Evolutionary conservation across 2,797 vertebrate genomes (phyloP), one percentile per base, ranked within the genome.

Genomic region (Phrynocephalus forsythii): DNA sequence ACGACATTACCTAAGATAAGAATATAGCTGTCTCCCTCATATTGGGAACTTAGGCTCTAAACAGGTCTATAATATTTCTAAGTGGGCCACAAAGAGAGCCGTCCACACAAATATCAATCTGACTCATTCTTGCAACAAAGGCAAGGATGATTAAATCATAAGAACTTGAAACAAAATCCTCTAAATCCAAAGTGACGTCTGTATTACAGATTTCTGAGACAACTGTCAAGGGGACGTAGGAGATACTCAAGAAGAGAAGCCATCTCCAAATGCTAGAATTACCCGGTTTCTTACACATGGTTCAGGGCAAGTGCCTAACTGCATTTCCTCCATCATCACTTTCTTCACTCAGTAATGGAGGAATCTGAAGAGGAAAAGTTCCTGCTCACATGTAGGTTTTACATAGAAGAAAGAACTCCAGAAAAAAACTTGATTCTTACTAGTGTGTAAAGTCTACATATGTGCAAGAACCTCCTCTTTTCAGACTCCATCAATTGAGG

Each of bases 1-100:
- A 83, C 1, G 18, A 77, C 1, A 11, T 75, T 60, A n/a, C 0
- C 77, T 87, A 6, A 66, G 38, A 3, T 0, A n/a, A 0, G 2
- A 20, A 28, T 77, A 71, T 63, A 67, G 3, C 22, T 80, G 78
- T 82, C 24, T 3, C 2, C 48, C 18, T 0, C 1, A 82, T 44
- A 0, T 0, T 79, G 0, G 10, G 60, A 82, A 91, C 8, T 5
- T 69, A 22, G 33, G 8, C 26, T 75, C 84, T 76, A 75, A 73
- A 84, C 1, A 11, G 30, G 67, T 3, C 44, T 77, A 56, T 87
- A 67, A 15, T 76, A 78, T 71, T 50, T 67, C 38, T 87, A 85
- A 85, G 18, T 66, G 69, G 44, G 44, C 69, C 76, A 88, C 13
- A 24, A 66, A 72, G 26, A 73, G 67, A 84, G 50, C 79, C 67